A percentile compares a stretch with the other conserved stretches of the same genome.
phyloP scores from a whole-genome alignment of 2,888 invertebrate species.

The Diploptera punctata region DNA sequence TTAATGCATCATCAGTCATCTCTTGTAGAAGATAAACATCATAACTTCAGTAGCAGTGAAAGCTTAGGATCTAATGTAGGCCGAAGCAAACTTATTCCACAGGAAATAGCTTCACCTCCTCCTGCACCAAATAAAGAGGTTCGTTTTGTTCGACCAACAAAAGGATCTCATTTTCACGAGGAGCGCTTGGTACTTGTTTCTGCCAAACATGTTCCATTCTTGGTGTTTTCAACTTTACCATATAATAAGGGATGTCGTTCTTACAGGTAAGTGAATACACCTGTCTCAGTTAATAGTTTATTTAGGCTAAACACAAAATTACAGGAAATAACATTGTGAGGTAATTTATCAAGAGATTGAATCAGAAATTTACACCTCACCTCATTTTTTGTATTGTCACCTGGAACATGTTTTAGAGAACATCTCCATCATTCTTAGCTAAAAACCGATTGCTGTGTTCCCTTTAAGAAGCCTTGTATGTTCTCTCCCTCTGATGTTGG shows the following conservation, averaged over 20 bases:
- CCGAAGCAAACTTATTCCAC: conserved; percentile 25
- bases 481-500: too few relatives aligned
- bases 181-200: conserved; percentile 85
- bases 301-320: too few relatives aligned
- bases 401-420: too few relatives aligned
- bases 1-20: conserved; percentile 58
- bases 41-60: conserved; percentile 78
- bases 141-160: conserved; percentile 59
- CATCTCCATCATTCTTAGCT: too few relatives aligned
- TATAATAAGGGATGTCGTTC: conserved; percentile 62
- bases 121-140: conserved; percentile 51
- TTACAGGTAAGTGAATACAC: conserved; percentile 45
- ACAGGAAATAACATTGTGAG: too few relatives aligned
- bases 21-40: conserved; percentile 61
- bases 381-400: too few relatives aligned
- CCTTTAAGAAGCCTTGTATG: too few relatives aligned
- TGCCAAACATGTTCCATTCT: conserved; percentile 78
- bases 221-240: conserved; percentile 87
- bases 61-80: conserved; percentile 68
- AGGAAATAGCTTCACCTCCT: conserved; percentile 20
- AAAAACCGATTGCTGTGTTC: too few relatives aligned
- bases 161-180: conserved; percentile 74
- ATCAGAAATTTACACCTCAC: too few relatives aligned
- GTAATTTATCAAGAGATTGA: too few relatives aligned
- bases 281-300: too few relatives aligned